Evolutionary conservation across 2,113 vertebrate species (phyloP), one percentile per base, ranked within the genome.

Genomic region (Perca fluviatilis): DNA sequence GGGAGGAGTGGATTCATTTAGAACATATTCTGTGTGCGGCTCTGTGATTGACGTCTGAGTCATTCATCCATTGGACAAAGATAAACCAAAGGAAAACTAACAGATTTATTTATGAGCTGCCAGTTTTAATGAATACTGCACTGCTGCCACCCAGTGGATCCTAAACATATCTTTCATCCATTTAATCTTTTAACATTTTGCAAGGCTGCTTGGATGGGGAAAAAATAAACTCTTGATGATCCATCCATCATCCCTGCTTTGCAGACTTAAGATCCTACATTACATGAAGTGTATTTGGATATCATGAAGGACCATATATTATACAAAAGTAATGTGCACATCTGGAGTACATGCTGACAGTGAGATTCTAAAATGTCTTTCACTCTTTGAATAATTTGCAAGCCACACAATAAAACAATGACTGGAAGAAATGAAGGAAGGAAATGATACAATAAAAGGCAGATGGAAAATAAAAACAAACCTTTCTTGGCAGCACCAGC

Each of bases 131-230:
- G 16, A 63, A 66, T 12, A 69, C 66, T 36, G 47, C 49, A 27
- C 51, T 80, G 67, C 82, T 87, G 88, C 85, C 90, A 71, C 60
- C 88, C 80, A 69, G 27, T 80, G 90, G 86, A 18, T 40, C 15
- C 13, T 46, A 5, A 60, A n/a, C 10, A 33, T 21, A 8, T 47
- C 9, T 5, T 19, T 27, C 18, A 14, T n/a, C 23, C 5, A 65
- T n/a, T n/a, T n/a, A n/a, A n/a, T 9, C 16, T 36, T 21, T 30
- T 7, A 56, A 51, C 12, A 19, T 23, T 56, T 36, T 60, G 5
- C 4, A 46, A 21, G 5, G 33, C 47, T 49, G 14, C 36, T 13
- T 58, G 10, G 9, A 54, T 12, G 4, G 5, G 16, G 21, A 3
- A 23, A 6, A 12, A 33, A 76, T 13, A 63, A 16, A 1, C 2